phyloP scores from a whole-genome alignment of 2,888 invertebrate species.

The Tuberolachnus salignus region DNA sequence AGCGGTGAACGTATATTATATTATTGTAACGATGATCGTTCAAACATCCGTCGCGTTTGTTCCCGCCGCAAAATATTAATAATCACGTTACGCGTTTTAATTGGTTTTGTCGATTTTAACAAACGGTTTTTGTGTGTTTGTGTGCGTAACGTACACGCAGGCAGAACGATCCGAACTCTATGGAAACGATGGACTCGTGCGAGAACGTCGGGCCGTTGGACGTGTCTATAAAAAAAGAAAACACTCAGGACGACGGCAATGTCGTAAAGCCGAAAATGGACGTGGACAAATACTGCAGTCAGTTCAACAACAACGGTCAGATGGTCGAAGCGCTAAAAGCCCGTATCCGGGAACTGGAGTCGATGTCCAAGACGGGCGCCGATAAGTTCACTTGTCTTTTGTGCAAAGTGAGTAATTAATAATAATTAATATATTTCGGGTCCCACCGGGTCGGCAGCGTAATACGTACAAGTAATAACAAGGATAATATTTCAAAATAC shows the following conservation, averaged over 20 bases:
- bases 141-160: too few relatives aligned
- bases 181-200: slow-evolving; percentile 33
- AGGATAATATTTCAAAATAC: too few relatives aligned
- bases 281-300: slow-evolving; percentile 58
- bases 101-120: too few relatives aligned
- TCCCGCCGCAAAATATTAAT: too few relatives aligned
- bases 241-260: slow-evolving; percentile 61
- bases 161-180: slow-evolving; percentile 38
- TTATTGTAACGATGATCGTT: too few relatives aligned
- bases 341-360: slow-evolving; percentile 77
- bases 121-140: neutral
- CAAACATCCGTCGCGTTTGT: too few relatives aligned
- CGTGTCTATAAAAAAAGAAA: slow-evolving; percentile 65
- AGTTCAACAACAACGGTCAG: slow-evolving; percentile 52
- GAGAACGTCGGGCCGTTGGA: slow-evolving; percentile 62
- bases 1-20: neutral
- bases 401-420: slow-evolving; percentile 45
- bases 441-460: too few relatives aligned
- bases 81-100: too few relatives aligned
- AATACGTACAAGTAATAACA: too few relatives aligned
- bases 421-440: too few relatives aligned
- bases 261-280: slow-evolving; percentile 60
- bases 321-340: slow-evolving; percentile 76
- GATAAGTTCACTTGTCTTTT: slow-evolving; percentile 46
- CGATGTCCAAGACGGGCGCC: slow-evolving; percentile 7